Evolutionary conservation across 1,140 invertebrate genomes (phyloP).

Genomic region (Drosophila athabasca): DNA sequence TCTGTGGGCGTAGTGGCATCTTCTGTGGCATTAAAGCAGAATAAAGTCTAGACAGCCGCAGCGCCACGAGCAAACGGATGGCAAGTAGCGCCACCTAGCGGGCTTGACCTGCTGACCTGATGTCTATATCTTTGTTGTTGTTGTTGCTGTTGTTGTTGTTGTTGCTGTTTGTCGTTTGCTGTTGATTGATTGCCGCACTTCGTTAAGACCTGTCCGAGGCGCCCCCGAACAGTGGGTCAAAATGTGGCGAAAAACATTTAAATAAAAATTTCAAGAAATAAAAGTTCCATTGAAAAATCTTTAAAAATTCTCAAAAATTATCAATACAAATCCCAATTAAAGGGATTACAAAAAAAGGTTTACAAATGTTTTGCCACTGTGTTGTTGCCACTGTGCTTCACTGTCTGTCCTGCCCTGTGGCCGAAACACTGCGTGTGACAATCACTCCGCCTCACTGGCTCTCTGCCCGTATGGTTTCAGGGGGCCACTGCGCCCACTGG

Average conservation of each 20-base stretch:
- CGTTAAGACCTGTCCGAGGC: slow-evolving; percentile 29
- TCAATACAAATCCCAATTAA: no score
- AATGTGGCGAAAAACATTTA: not conserved
- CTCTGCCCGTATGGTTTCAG: not conserved
- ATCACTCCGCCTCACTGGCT: slow-evolving; percentile 13
- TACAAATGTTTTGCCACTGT: no score
- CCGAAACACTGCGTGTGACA: slow-evolving; percentile 34
- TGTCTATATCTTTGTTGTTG: slow-evolving; percentile 15
- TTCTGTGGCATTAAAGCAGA: slow-evolving; percentile 41
- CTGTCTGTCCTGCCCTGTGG: not conserved
- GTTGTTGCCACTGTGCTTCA: not conserved
- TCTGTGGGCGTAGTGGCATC: slow-evolving; percentile 12
- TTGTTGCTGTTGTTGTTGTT: slow-evolving; percentile 12
- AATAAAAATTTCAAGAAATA: no score
- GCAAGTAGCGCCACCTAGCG: slow-evolving; percentile 50
- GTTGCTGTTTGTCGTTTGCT: slow-evolving; percentile 24
- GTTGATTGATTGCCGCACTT: slow-evolving; percentile 68
- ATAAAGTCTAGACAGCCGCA: slow-evolving; percentile 61
- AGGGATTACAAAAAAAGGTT: no score
- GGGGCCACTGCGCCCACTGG: not conserved
- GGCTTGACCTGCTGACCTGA: slow-evolving; percentile 59
- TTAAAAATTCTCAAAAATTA: no score
- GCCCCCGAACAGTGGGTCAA: slow-evolving; percentile 21
- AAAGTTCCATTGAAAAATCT: no score
- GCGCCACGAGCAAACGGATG: slow-evolving; percentile 13